Evolutionary conservation across 2,797 vertebrate species (phyloP), one percentile per base, ranked within the genome.

Genomic region (Sebastes hopkinsi): DNA sequence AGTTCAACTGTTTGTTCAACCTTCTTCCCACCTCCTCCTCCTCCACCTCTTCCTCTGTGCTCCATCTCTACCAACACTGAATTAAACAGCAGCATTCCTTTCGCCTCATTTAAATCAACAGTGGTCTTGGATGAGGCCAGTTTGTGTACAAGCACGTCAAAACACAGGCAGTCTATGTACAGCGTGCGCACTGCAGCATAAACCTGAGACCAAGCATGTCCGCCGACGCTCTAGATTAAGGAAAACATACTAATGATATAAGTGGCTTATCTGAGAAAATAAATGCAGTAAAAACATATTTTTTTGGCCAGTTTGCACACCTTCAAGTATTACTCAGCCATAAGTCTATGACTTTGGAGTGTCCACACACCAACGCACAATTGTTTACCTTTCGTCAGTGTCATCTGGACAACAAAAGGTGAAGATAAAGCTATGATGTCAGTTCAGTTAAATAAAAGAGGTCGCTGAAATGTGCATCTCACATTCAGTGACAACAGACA

Each of bases 71-170:
- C 38, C 58, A 82, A 72, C 67, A 65, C 72, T 46, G 55, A 68
- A 67, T 71, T 86, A 83, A 88, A 89, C 89, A 87, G 87, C 90
- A 90, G 87, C 91, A 92, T 94, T 93, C 88, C 91, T 86, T 74
- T 86, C 3, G 14, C 66, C 78, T 76, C 22, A 75, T 89, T 86
- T 73, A 77, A 83, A 84, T 91, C 90, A 93, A 92, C 92, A 93
- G 70, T 79, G 71, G 69, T 78, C 83, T 78, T 66, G 84, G 77
- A 89, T 78, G 56, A 77, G 78, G 74, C 9, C 2, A 73, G 5
- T 20, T 75, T 90, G 88, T 95, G 67, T 91, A 93, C 89, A 77
- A 83, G 46, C 75, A 75, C 1, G 72, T 84, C 90, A 75, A 91
- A 92, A 89, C 88, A 90, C 74, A 83, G 73, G n/a, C 58, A 2